Evolutionary conservation across 2,888 invertebrate species (phyloP).

Genomic region (Melieria crassipennis): DNA sequence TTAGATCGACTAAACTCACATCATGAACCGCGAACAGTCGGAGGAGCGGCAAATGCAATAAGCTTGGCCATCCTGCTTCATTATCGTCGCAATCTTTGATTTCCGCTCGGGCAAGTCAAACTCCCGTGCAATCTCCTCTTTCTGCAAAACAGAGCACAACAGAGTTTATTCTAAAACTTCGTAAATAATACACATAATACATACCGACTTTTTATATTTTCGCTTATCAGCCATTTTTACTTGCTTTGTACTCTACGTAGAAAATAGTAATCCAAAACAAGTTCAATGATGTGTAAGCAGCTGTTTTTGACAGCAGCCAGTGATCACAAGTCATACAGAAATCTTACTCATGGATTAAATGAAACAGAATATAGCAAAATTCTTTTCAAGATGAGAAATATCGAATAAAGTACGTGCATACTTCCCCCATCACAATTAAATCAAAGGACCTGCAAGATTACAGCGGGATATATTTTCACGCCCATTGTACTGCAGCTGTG

Average conservation of each 20-base stretch:
- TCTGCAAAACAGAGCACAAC: slow-evolving; percentile 57
- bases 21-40: slow-evolving; percentile 96
- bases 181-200: slow-evolving; percentile 19
- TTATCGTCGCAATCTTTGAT: slow-evolving; percentile 86
- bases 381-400: too few species aligned
- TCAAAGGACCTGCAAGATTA: too few species aligned
- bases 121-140: slow-evolving; percentile 89
- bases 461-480: too few species aligned
- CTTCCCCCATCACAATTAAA: too few species aligned
- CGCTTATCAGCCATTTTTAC: slow-evolving; percentile 58
- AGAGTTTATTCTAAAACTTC: neutral
- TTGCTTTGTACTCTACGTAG: neutral
- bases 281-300: too few species aligned
- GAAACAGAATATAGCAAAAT: too few species aligned
- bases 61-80: slow-evolving; percentile 90
- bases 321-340: too few species aligned
- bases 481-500: too few species aligned
- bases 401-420: too few species aligned
- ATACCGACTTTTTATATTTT: slow-evolving; percentile 61
- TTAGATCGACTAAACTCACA: slow-evolving; percentile 70
- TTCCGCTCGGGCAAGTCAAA: slow-evolving; percentile 89
- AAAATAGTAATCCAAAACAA: neutral
- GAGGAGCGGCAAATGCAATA: slow-evolving; percentile 96
- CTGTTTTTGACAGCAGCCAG: too few species aligned
- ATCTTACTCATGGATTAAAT: too few species aligned